Base-by-base conservation (phyloP, 2,113 vertebrate genomes). In the Xenus cinereus region DNA sequence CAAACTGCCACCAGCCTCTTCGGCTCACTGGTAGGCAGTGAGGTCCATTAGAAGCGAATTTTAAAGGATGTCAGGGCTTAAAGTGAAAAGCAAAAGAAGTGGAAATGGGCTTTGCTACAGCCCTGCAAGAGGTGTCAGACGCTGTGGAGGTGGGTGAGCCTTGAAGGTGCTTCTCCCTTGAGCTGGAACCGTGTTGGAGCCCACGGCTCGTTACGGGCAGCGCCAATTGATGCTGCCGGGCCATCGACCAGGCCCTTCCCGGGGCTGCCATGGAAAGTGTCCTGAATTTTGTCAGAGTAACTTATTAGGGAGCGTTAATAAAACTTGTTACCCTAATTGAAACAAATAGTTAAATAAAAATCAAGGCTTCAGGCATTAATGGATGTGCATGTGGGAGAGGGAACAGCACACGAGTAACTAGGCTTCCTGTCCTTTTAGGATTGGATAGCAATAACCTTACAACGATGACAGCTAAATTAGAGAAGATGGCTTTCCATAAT, bases 401-500 rank as follows among this genome's bases (percentile, higher is more conserved):
- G 97, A 97, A 97, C 97, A 98, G 98, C 98, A 89, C 93, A 63
- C 80, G 96, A 96, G 98, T 96, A 98, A 97, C 97, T 96, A 85
- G 97, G 95, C 95, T 98, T 87, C 87, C 92, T 78, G 98, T 98
- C 96, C 96, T 98, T 98, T 98, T 98, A 97, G 98, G 97, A 97
- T 98, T 98, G 98, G 98, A 98, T 96, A 95, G 98, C 97, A 96
- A 93, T 50, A 96, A 85, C 94, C 89, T 97, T 75, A 30, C 64
- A 51, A 89, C 21, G 95, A 98, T 97, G 97, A 97, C 96, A 98
- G 98, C 98, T 99, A 98, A 98, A 97, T 96, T 97, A 98, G 96
- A 95, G 91, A 88, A 98, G 98, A 98, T 98, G 92, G 95, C 97
- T 98, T 98, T 97, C 97, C 97, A 98, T 98, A 99, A 99, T 99